Conservation (phyloP, 2,113 vertebrate genomes). For the Urocynchramus pylzowi region DNA sequence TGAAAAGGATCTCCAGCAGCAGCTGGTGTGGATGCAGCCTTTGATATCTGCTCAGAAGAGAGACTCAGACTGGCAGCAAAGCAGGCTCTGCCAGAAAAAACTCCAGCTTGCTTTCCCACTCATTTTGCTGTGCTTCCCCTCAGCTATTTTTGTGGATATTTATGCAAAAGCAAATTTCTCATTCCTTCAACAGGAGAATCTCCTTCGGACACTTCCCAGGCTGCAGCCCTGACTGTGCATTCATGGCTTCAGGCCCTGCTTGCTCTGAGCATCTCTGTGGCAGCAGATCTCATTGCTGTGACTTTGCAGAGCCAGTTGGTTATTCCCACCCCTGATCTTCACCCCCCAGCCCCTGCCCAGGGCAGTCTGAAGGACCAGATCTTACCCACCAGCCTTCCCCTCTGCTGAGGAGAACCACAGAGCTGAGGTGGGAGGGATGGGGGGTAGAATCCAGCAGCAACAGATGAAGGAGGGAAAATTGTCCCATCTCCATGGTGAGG, state of each 20-base stretch:
- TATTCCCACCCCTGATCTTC: neutral
- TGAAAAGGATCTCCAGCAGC: neutral
- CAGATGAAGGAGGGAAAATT: neutral
- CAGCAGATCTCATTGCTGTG: fast-evolving
- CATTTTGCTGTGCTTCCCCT: neutral
- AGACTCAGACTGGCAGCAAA: neutral
- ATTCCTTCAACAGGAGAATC: neutral
- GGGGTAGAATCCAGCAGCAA: neutral
- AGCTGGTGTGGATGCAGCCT: neutral
- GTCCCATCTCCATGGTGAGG: fast-evolving
- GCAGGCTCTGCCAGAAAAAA: neutral
- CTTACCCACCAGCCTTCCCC: neutral
- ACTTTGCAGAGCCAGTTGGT: neutral
- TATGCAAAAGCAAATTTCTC: neutral
- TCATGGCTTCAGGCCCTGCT: fast-evolving
- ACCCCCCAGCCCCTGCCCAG: neutral
- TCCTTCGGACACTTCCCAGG: neutral
- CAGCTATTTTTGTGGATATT: neutral
- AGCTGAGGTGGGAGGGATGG: neutral
- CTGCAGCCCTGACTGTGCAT: neutral
- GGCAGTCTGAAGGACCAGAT: neutral
- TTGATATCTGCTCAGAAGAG: neutral
- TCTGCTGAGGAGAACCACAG: fast-evolving
- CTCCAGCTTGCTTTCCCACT: neutral
- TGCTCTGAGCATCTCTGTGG: neutral